phyloP scores from a whole-genome alignment of 2,888 invertebrate species.

The Philonicus albiceps region DNA sequence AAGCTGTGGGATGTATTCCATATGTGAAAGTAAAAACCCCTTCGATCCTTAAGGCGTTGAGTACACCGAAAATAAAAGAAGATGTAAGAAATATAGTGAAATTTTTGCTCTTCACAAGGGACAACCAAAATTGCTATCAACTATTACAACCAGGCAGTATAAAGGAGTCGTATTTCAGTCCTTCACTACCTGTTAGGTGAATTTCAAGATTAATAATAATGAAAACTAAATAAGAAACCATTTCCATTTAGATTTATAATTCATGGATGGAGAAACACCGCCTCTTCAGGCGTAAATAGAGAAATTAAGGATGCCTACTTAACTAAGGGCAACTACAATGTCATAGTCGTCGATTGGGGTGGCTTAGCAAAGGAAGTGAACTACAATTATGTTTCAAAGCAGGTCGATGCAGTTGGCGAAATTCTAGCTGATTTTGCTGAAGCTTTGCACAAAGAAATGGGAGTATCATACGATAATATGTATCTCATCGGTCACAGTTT shows the following conservation, averaged over 20 bases:
- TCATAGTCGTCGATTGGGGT: conserved; percentile 68
- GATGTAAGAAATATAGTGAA: background rate
- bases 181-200: background rate
- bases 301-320: conserved; percentile 61
- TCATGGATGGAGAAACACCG: conserved; percentile 67
- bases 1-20: background rate
- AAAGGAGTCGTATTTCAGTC: background rate
- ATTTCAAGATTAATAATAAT: background rate
- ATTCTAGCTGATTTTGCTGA: background rate
- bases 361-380: background rate
- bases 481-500: conserved; percentile 15
- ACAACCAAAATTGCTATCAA: conserved; percentile 6
- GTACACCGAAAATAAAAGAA: background rate
- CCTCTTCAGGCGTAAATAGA: conserved; percentile 56
- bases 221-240: background rate
- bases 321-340: conserved; percentile 66
- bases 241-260: conserved; percentile 54
- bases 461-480: conserved; percentile 4
- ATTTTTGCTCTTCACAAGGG: conserved; percentile 1
- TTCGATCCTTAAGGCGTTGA: background rate
- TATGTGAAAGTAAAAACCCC: background rate
- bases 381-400: background rate
- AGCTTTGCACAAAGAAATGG: background rate
- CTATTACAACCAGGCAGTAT: background rate
- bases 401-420: background rate